Base-by-base conservation (phyloP, 2,888 invertebrate genomes). In the Heliconius erato region DNA sequence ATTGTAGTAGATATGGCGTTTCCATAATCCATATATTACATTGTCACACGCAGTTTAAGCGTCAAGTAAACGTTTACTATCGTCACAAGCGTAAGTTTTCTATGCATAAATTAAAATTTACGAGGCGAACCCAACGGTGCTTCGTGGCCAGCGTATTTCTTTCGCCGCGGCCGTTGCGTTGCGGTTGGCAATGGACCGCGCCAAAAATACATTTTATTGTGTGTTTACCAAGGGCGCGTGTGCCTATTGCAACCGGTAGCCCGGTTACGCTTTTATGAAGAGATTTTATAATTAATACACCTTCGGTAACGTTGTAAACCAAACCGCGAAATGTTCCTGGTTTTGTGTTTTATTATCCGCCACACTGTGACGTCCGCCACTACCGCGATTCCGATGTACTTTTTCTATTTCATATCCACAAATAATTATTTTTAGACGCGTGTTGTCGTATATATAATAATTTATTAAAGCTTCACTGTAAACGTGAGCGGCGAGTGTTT, bases 191-290 rank as follows among this genome's bases (percentile, higher is more conserved):
- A 93, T 94, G 93, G 92, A 91, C 91, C 91, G 91, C 86, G 92
- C 94, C 92, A 92, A 94, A 95, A 94, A 95, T 95, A 95, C 88
- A 91, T 93, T 95, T 94, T 94, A 94, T 94, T 94, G 94, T 95
- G 92, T 91, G 91, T 92, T 92, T 91, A 89, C 91, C 95, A 95
- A 95, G 95, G 95, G 94, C 95, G 91, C 87, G 87, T 85, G 87
- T 88, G 88, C 88, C 88, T 87, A 86, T 84, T 88, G 88, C 87
- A 88, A 82, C 86, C 85, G 84, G 83, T 83, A 83, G 79, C 78
- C 84, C 81, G 82, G 84, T 81, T 83, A 81, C 83, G 85, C 84
- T 87, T 91, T 91, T 92, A 92, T 92, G 90, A 91, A 93, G 89
- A 91, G 90, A 92, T 92, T 92, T 92, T 92, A 91, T 87, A 87